A percentile compares a stretch with the other conserved stretches of the same genome.
Conservation (phyloP, 2,797 vertebrate genomes). For the Thaleichthys pacificus region DNA sequence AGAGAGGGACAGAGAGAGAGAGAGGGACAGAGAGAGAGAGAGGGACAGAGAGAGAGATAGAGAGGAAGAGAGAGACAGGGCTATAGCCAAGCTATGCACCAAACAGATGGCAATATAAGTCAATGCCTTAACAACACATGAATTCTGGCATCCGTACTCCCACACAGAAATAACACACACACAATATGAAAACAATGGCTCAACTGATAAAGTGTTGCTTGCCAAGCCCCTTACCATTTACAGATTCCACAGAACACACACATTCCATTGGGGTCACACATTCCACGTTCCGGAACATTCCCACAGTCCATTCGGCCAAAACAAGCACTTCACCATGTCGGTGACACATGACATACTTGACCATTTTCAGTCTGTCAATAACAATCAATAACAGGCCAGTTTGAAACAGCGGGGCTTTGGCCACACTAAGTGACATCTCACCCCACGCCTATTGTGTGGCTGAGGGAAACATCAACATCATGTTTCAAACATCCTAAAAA, state of each 20-base stretch:
- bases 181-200: conserved; percentile 23
- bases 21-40: conserved; percentile 7
- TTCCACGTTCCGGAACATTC: conserved; percentile 1
- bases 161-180: background rate
- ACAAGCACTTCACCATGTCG: too few species aligned
- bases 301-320: background rate
- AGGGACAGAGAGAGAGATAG: conserved; percentile 6
- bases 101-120: conserved; percentile 6
- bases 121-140: background rate
- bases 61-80: conserved; percentile 8
- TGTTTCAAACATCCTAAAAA: too few species aligned
- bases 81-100: background rate
- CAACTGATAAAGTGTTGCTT: conserved; percentile 25
- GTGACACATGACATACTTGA: too few species aligned
- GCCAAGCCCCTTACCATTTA: conserved; percentile 39
- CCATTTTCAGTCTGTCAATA: too few species aligned
- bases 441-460: too few species aligned
- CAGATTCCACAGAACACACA: conserved; percentile 11
- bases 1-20: background rate
- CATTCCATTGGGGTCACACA: background rate
- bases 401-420: too few species aligned
- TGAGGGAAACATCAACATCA: too few species aligned
- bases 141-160: background rate
- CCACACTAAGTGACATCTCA: too few species aligned
- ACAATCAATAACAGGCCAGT: too few species aligned